Base-by-base conservation (phyloP, 2,888 invertebrate species). In the Lissonota sp. region DNA sequence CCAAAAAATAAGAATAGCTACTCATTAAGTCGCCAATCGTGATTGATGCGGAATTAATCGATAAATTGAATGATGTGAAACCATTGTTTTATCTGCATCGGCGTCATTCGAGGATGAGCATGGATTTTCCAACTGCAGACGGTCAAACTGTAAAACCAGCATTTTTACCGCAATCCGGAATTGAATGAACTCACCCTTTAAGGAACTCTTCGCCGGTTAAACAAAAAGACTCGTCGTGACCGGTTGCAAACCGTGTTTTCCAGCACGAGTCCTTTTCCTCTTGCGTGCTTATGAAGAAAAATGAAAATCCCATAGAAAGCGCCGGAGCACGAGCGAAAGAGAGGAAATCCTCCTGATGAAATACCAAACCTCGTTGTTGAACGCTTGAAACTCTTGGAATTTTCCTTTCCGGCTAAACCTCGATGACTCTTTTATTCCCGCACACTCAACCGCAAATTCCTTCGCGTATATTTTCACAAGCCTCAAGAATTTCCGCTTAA, bases 401-500 rank as follows among this genome's bases (percentile, higher is more conserved):
- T 44, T 64, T 6, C 8, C 57, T 53, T 79, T 64, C 63, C 69
- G 51, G 70, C 46, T 40, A 53, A 60, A 62, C 75, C 60, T 67
- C 75, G 80, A 80, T 80, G 80, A 67, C 75, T 69, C 74, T 70
- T 40, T 66, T 67, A 1, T 62, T 8, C 26, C 26, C 26, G 26
- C 26, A 26, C 26, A 3, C 3, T 26, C 40, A 16, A 62, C 51
- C 71, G 53, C 71, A 37, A 42, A 37, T 62, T 62, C 62, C 71
- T 62, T 40, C 40, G 14, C 42, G 40, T 26, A 14, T 42, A 63
- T 10, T 5, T 10, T 10, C 60, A 6, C 42, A 44, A 44, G 6
- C 57, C 42, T 26, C n/a, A 12, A 58, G 57, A 55, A 42, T 37
- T 46, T 46, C 53, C 55, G 26, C 44, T 42, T 44, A n/a, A 44